phyloP scores from a whole-genome alignment of 2,113 vertebrate species.

The Apeltes quadracus region DNA sequence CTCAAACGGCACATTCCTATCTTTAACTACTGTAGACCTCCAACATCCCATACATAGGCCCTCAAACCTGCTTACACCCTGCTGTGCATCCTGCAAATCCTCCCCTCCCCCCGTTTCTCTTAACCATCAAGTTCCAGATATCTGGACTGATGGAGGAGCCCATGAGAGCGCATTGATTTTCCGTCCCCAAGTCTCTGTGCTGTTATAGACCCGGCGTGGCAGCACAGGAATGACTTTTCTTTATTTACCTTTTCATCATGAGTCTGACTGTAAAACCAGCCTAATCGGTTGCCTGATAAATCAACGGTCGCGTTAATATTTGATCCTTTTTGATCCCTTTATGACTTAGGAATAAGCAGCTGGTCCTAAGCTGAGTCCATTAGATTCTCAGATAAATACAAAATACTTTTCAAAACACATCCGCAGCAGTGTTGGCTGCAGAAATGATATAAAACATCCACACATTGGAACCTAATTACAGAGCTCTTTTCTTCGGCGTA shows the following conservation, averaged over 20 bases:
- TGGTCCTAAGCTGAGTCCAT: not conserved
- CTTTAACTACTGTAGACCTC: constrained; percentile 2
- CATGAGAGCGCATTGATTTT: constrained; percentile 78
- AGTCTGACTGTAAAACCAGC: constrained; percentile 11
- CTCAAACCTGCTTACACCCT: constrained; percentile 10
- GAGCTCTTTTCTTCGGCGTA: constrained; percentile 17
- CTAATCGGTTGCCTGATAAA: constrained; percentile 13
- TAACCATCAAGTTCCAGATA: constrained; percentile 66
- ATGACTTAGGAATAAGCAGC: not conserved
- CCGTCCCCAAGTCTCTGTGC: constrained; percentile 48
- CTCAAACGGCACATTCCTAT: not conserved
- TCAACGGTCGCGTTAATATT: not conserved
- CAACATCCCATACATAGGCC: not conserved
- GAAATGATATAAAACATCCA: constrained; percentile 47
- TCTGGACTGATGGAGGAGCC: constrained; percentile 72
- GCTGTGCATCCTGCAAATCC: constrained; percentile 28
- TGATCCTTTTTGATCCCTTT: constrained; percentile 19
- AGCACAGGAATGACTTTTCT: constrained; percentile 36
- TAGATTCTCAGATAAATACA: constrained; percentile 32
- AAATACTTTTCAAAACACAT: constrained; percentile 23
- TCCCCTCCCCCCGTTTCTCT: constrained; percentile 23
- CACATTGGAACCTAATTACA: constrained; percentile 48
- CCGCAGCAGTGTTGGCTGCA: constrained; percentile 3
- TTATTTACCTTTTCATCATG: constrained; percentile 11
- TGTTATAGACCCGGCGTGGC: constrained; percentile 60